phyloP scores from a whole-genome alignment of 2,888 invertebrate genomes.

The Clistopyga incitator region DNA sequence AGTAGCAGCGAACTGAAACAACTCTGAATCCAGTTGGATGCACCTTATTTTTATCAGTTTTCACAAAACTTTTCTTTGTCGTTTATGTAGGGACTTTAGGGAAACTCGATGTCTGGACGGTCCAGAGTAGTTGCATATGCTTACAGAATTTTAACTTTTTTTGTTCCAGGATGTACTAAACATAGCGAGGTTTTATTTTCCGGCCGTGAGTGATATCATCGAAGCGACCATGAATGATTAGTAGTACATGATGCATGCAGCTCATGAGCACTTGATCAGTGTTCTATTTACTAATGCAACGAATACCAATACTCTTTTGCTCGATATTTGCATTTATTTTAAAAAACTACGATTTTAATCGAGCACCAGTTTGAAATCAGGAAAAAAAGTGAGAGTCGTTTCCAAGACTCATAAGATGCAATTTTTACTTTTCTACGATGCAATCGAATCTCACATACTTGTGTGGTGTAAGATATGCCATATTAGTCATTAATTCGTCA shows the following conservation, averaged over 20 bases:
- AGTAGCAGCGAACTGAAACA: too few species aligned
- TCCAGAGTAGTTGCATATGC: not conserved
- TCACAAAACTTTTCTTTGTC: too few species aligned
- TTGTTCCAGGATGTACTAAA: constrained; percentile 68
- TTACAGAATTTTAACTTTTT: constrained; percentile 1
- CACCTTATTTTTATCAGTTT: too few species aligned
- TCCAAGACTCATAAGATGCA: not conserved
- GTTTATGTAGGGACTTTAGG: too few species aligned
- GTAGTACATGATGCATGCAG: not conserved
- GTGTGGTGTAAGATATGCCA: not conserved
- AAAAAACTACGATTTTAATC: not conserved
- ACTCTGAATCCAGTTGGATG: too few species aligned
- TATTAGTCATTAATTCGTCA: not conserved
- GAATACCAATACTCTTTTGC: not conserved
- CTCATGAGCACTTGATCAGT: not conserved
- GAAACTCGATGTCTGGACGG: too few species aligned
- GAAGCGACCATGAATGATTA: constrained; percentile 39
- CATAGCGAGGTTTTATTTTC: constrained; percentile 72
- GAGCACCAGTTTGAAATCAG: not conserved
- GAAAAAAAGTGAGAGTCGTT: not conserved
- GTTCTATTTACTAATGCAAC: not conserved
- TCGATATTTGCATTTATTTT: not conserved
- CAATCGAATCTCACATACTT: not conserved
- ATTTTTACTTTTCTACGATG: constrained; percentile 7
- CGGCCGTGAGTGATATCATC: constrained; percentile 71